Evolutionary conservation across 2,113 vertebrate species (phyloP), one percentile per base, ranked within the genome.

Genomic region (Nymphicus hollandicus): DNA sequence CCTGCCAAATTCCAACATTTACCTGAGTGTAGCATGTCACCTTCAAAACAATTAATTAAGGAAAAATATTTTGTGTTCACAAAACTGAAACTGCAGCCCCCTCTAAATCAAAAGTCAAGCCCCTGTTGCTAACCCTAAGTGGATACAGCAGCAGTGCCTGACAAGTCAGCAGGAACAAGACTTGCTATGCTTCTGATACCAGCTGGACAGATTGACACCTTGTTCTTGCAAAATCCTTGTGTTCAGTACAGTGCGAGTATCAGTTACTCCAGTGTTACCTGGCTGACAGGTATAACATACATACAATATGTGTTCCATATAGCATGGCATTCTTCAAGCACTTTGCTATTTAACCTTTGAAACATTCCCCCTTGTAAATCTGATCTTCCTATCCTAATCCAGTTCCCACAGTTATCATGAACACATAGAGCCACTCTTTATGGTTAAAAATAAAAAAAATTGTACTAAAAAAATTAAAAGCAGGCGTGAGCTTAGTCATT

Each of bases 221-320:
- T 49, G 66, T 7, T 63, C 65, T 74, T 85, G 35, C 44, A 66
- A 70, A 23, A 44, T 9, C 65, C 31, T 64, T 17, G 3, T 1
- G 8, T 23, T 86, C 50, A 76, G 9, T 9, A 33, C 0, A 1
- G 22, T 9, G 12, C 23, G 66, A 84, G 18, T 60, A 53, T 61
- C 7, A 41, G 24, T 9, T 60, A 19, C 31, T 0, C 0, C 5
- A 24, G 44, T 2, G 2, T 39, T 29, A 63, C 24, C n/a, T 76
- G 47, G 27, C 50, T 87, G 46, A 31, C 52, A 68, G 52, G 7
- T 29, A 17, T 27, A n/a, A 2, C 9, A 79, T 8, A 52, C 15
- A 31, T 31, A 39, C 11, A 29, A 20, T 10, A 78, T 14, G 13
- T 35, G 24, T 22, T 52, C 66, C 63, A 61, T 2, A 12, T 24